These are phyloP conservation scores for Cyrtodaria siliqua DNA, from an alignment of 2,888 invertebrate genomes.

Conservation along the genomic window DNA sequence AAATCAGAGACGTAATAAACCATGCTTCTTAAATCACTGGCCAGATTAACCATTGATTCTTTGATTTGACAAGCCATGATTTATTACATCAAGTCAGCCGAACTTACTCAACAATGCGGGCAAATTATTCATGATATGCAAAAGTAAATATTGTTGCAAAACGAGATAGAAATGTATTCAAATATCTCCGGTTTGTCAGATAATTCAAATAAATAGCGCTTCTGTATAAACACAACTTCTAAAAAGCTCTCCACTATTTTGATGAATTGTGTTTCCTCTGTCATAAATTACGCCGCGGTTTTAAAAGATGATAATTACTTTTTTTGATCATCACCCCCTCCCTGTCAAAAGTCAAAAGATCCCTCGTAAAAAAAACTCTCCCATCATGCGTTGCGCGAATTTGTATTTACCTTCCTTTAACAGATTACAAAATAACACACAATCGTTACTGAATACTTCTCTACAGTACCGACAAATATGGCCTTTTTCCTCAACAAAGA, in stretches of 20 bases:
- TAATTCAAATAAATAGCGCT: constrained; percentile 52
- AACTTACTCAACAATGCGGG: constrained; percentile 11
- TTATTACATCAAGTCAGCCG: constrained; percentile 13
- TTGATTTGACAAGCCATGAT: constrained; percentile 16
- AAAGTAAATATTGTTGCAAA: constrained; percentile 47
- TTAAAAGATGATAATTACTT: constrained; percentile 42
- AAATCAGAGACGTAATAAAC: too few relatives aligned
- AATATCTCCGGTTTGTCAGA: constrained; percentile 47
- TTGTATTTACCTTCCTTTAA: background rate
- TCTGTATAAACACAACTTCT: constrained; percentile 54
- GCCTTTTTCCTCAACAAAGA: constrained; percentile 55
- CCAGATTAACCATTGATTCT: constrained; percentile 46
- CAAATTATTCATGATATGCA: constrained; percentile 59
- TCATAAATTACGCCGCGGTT: constrained; percentile 53
- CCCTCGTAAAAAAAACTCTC: constrained; percentile 40
- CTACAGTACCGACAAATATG: constrained; percentile 46
- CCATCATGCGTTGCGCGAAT: constrained; percentile 9
- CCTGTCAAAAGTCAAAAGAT: constrained; percentile 55
- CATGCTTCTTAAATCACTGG: too few relatives aligned
- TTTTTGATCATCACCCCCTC: constrained; percentile 33
- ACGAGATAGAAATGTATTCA: constrained; percentile 45
- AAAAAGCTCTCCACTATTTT: constrained; percentile 28
- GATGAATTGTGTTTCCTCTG: constrained; percentile 59
- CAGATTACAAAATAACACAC: constrained; percentile 30
- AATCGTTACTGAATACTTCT: constrained; percentile 33